A percentile compares a stretch with the other conserved stretches of the same genome.
These are phyloP conservation scores for Drosophila prostipennis DNA, from an alignment of 2,888 invertebrate species.

Conservation along the genomic window DNA sequence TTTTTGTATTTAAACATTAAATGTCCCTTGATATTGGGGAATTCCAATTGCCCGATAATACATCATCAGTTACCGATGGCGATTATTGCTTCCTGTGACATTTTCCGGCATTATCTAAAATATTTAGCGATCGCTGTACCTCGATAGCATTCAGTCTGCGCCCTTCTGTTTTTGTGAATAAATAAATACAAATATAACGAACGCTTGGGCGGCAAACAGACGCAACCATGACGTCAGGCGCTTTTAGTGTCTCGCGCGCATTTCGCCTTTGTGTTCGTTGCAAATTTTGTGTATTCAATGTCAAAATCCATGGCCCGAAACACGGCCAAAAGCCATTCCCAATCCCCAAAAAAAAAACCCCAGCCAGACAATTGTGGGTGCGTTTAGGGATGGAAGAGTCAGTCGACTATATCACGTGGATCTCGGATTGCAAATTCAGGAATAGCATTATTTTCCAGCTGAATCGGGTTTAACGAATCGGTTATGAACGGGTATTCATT, in stretches of 20 bases:
- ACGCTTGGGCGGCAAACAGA: slow-evolving; percentile 37
- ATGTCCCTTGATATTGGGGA: too few species aligned
- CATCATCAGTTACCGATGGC: too few species aligned
- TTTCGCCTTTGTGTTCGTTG: slow-evolving; percentile 44
- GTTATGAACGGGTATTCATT: too few species aligned
- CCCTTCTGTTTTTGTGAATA: slow-evolving; percentile 28
- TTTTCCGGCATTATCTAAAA: neutral
- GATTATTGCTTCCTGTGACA: neutral
- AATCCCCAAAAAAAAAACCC: slow-evolving; percentile 2
- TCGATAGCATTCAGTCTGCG: slow-evolving; percentile 19
- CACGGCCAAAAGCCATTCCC: slow-evolving; percentile 33
- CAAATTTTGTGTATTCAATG: slow-evolving; percentile 69
- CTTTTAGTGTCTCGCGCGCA: slow-evolving; percentile 32
- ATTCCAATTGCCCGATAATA: too few species aligned
- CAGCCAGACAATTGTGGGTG: slow-evolving; percentile 29
- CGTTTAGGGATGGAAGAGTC: slow-evolving; percentile 16
- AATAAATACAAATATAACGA: slow-evolving; percentile 36
- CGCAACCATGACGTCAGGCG: slow-evolving; percentile 45
- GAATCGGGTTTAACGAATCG: neutral
- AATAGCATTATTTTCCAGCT: neutral
- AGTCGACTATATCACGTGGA: neutral
- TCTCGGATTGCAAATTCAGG: neutral
- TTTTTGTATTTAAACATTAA: too few species aligned
- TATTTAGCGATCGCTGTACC: slow-evolving; percentile 12
- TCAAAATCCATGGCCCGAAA: slow-evolving; percentile 44